Base-by-base conservation (phyloP, 2,113 vertebrate species). In the Gambusia holbrooki region DNA sequence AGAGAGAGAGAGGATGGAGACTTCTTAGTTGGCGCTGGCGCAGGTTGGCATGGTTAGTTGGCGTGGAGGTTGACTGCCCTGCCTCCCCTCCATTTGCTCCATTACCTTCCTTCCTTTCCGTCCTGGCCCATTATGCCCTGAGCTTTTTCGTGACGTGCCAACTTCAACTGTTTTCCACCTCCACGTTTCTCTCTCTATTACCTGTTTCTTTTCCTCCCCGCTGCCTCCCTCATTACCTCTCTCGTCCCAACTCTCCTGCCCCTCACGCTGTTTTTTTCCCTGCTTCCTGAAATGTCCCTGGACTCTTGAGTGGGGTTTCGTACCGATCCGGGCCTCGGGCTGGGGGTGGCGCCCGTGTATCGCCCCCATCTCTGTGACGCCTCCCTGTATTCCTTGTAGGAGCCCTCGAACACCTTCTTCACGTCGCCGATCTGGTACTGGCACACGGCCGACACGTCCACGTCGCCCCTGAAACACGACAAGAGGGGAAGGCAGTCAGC, bases 331-430 rank as follows among this genome's bases (percentile, higher is more conserved):
- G 98, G 98, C 17, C 97, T 93, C 0, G 35, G 97, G 90, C 32
- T 85, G 0, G 97, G 97, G 4, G 97, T 94, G 0, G 93, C 35
- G 0, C 96, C 96, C 0, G 90, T 96, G 76, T 96, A 98, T 4
- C 94, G 94, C 0, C 94, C 95, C 98, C 97, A 98, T 72, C 94
- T 95, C 93, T 98, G 96, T 0, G 96, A 96, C 1, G 95, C 89
- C 82, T 98, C 96, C 0, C 93, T 92, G 89, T 96, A 97, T 45
- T 99, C 97, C 84, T 98, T 99, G 93, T 96, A 99, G 67, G 95
- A 95, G 0, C 98, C 97, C 48, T 98, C 96, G 0, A 99, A 99
- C 4, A 96, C 97, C 28, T 91, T 94, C 82, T 95, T 97, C 89
- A 99, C 96, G 15, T 97, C 96, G 28, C 88, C 80, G 68, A 99